Percentiles rank a stretch among this genome's conserved stretches.
phyloP scores from a whole-genome alignment of 2,797 vertebrate species.

The Catostomus latipinnis region DNA sequence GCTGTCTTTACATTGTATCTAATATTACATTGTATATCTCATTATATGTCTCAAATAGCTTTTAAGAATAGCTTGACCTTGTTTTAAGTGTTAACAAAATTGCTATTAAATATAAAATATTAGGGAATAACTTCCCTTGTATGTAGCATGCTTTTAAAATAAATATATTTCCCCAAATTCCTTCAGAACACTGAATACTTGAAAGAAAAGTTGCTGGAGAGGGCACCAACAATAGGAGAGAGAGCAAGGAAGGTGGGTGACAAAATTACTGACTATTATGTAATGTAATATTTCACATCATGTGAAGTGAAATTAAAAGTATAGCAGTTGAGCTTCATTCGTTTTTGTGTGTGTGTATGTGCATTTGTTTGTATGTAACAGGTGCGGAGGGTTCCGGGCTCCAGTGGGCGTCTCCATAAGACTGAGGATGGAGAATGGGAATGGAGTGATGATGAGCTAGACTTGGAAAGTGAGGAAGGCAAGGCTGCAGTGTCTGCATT shows the following conservation, averaged over 20 bases:
- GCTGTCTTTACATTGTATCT: not conserved
- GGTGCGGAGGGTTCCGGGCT: slow-evolving; percentile 95
- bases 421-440: slow-evolving; percentile 95
- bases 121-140: not conserved
- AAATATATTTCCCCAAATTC: slow-evolving; percentile 18
- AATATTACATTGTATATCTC: too few relatives aligned
- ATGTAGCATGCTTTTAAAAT: not conserved
- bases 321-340: not conserved
- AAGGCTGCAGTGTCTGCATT: slow-evolving; percentile 93
- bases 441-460: slow-evolving; percentile 98
- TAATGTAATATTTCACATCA: too few relatives aligned
- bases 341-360: not conserved
- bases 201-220: slow-evolving; percentile 91
- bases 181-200: slow-evolving; percentile 93
- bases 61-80: not conserved
- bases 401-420: slow-evolving; percentile 95
- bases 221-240: slow-evolving; percentile 94
- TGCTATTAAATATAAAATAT: not conserved
- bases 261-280: not conserved
- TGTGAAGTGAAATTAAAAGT: not conserved
- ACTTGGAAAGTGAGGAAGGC: slow-evolving; percentile 97
- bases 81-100: not conserved
- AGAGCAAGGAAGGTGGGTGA: slow-evolving; percentile 90
- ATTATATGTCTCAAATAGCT: not conserved
- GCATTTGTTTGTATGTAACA: slow-evolving; percentile 61